Evolutionary conservation across 1,140 invertebrate species (phyloP).

Genomic region (honey bee (Apis mellifera)): Amel_HAv3.1 CM009944.2:9010001-9010500

Average conservation of each 20-base stretch:
- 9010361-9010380: too few species aligned
- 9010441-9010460: slow-evolving; percentile 76
- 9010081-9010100: neutral
- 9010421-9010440: slow-evolving; percentile 73
- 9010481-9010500: slow-evolving; percentile 25
- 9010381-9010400: too few species aligned
- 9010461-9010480: slow-evolving; percentile 42
- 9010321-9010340: slow-evolving; percentile 77
- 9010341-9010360: neutral
- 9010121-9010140: slow-evolving; percentile 63
- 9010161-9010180: slow-evolving; percentile 59
- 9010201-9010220: slow-evolving; percentile 54
- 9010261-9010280: slow-evolving; percentile 83
- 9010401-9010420: slow-evolving; percentile 56
- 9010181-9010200: slow-evolving; percentile 63
- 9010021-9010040: too few species aligned
- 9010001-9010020: too few species aligned
- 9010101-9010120: slow-evolving; percentile 60
- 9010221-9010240: slow-evolving; percentile 85
- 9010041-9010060: too few species aligned
- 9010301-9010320: slow-evolving; percentile 85
- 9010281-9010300: slow-evolving; percentile 81
- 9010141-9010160: slow-evolving; percentile 63
- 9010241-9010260: slow-evolving; percentile 84
- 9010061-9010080: too few species aligned